Base-by-base conservation (phyloP, 2,113 vertebrate species). In the Psammodynastes pulverulentus region DNA sequence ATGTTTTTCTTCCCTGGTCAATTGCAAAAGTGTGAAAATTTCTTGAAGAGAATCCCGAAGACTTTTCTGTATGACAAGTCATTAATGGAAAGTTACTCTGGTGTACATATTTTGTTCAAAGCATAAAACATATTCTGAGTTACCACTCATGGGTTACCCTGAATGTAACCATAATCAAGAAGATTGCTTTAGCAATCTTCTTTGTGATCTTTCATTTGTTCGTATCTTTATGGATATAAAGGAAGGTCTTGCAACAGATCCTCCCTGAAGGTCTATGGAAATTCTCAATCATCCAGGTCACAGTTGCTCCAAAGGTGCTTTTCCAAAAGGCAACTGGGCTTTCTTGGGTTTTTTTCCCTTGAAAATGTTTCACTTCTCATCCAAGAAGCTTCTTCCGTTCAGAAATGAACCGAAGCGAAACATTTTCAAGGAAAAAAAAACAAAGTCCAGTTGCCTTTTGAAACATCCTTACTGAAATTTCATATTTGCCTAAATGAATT, bases 121-220 rank as follows among this genome's bases (percentile, higher is more conserved):
- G 79, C 8, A 43, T 17, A 79, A 43, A 43, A 79, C 39, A 43
- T 79, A 79, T 21, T 43, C 72, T 79, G 72, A 79, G 17, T 79
- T 43, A 79, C n/a, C 67, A 39, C 15, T 8, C 2, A 79, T 9
- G 7, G 17, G 72, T 79, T 79, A 17, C 34, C 34, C 19, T 79
- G 34, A 53, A 24, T 56, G 26, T 91, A 54, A 5, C 29, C 43
- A 34, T 62, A 62, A 34, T 62, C 10, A 49, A 3, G 86, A 26
- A 49, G 45, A 19, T 85, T 93, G 21, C 49, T 89, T 26, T 43
- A 29, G 2, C 24, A 79, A 23, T 43, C 5, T n/a, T 86, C 13
- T 72, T 92, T 91, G 48, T 84, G 91, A 13, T 88, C 93, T 26
- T 39, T 91, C 93, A 7, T 6, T 43, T 43, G 17, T 87, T 19